phyloP scores from a whole-genome alignment of 2,888 invertebrate genomes.

The Auanema sp. region DNA sequence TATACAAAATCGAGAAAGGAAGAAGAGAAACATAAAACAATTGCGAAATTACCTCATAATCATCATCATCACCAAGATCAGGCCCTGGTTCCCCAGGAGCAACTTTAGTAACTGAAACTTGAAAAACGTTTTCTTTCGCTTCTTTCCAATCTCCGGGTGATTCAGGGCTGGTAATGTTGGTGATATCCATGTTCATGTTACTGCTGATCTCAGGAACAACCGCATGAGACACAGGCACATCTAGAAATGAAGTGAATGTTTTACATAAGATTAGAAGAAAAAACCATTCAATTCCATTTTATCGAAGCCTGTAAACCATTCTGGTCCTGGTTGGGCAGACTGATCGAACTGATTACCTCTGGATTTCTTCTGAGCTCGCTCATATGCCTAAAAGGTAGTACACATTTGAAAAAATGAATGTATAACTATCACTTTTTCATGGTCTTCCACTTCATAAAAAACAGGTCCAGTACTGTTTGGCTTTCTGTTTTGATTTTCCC shows the following conservation, averaged over 20 bases:
- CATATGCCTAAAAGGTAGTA: conserved; percentile 10
- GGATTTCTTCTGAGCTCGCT: conserved; percentile 11
- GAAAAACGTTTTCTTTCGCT: conserved; percentile 4
- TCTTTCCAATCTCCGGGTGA: conserved; percentile 22
- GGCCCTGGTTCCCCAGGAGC: conserved; percentile 38
- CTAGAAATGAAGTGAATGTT: not conserved
- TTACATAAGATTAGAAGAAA: not conserved
- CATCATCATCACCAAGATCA: conserved; percentile 37
- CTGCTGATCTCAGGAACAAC: conserved; percentile 12
- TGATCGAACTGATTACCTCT: conserved; percentile 2
- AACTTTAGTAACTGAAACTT: not conserved
- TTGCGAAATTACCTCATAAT: not conserved
- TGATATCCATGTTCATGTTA: conserved; percentile 12
- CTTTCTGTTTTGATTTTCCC: conserved; percentile 13
- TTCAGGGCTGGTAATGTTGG: conserved; percentile 9
- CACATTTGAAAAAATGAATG: not conserved
- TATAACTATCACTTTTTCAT: conserved; percentile 1
- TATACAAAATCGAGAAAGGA: not conserved
- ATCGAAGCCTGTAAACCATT: conserved; percentile 7
- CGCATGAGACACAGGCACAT: conserved; percentile 23
- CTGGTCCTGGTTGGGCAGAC: conserved; percentile 17
- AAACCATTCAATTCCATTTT: not conserved
- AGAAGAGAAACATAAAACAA: not conserved
- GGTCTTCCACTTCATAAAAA: conserved; percentile 17
- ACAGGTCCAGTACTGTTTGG: conserved; percentile 2